Conservation (phyloP, 2,888 invertebrate species). For the Chymomyza fuscimana region DNA sequence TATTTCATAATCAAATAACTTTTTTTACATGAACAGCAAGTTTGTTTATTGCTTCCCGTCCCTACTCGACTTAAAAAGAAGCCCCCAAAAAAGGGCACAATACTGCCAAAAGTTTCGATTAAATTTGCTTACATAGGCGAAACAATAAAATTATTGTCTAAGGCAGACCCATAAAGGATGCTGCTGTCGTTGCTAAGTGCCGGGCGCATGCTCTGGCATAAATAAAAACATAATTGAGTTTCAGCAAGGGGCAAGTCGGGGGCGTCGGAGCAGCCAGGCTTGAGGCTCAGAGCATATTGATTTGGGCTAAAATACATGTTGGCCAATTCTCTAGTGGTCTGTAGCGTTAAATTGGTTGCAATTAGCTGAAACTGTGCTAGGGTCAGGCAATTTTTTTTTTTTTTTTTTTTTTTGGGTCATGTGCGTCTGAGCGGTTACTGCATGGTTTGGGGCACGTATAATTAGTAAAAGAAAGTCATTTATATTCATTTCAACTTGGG, state of each 20-base stretch:
- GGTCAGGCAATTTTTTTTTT: slow-evolving; percentile 26
- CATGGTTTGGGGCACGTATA: neutral
- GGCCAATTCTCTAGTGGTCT: slow-evolving; percentile 26
- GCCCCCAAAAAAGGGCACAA: slow-evolving; percentile 10
- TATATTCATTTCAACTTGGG: slow-evolving; percentile 13
- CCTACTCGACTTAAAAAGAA: slow-evolving; percentile 1
- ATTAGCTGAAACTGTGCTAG: slow-evolving; percentile 52
- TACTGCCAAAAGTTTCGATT: slow-evolving; percentile 40
- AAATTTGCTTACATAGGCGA: slow-evolving; percentile 71
- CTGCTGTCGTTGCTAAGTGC: slow-evolving; percentile 55
- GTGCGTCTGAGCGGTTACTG: neutral
- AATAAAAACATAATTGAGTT: slow-evolving; percentile 70
- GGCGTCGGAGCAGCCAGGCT: neutral
- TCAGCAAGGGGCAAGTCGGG: neutral
- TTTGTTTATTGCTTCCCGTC: neutral
- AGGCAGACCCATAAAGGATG: slow-evolving; percentile 25
- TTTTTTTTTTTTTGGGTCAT: slow-evolving; percentile 10
- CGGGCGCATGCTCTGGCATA: slow-evolving; percentile 69
- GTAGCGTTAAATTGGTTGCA: slow-evolving; percentile 54
- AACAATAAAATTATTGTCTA: slow-evolving; percentile 71
- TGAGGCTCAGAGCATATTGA: slow-evolving; percentile 42
- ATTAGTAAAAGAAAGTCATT: slow-evolving; percentile 11
- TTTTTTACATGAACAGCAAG: slow-evolving; percentile 51
- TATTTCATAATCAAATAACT: slow-evolving; percentile 69
- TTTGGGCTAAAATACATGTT: slow-evolving; percentile 37